A percentile compares a stretch with the other conserved stretches of the same genome.
Conservation (phyloP, 2,888 invertebrate genomes). For the Nemotelus pantherinus region DNA sequence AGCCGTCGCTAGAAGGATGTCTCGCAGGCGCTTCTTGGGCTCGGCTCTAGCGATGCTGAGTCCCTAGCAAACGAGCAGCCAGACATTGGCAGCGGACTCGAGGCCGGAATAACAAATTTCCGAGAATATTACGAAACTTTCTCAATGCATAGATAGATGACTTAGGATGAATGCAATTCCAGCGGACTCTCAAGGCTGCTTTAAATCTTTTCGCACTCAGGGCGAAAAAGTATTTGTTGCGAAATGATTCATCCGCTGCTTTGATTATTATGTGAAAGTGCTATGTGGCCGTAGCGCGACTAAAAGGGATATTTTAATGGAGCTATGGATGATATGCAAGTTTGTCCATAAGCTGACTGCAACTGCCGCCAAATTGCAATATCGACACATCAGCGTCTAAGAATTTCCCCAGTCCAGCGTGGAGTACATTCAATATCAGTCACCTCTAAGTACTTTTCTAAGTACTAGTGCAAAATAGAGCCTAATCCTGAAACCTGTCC, state of each 20-base stretch:
- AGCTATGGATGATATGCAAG: no score
- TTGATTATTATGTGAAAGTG: not conserved
- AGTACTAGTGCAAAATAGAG: not conserved
- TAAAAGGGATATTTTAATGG: not conserved
- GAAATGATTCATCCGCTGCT: not conserved
- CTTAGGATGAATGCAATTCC: not conserved
- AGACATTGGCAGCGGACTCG: not conserved
- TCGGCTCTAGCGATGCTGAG: not conserved
- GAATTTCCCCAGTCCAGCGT: no score
- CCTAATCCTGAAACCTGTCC: slow-evolving; percentile 17
- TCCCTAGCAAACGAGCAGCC: not conserved
- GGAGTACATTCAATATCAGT: no score
- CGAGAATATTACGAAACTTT: slow-evolving; percentile 47
- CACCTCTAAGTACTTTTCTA: not conserved
- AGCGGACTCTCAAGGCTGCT: not conserved
- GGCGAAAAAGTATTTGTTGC: no score
- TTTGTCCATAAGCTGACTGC: no score
- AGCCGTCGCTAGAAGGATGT: no score
- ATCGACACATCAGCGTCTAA: no score
- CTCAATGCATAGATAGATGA: slow-evolving; percentile 43
- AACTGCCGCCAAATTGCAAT: no score
- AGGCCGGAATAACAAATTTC: slow-evolving; percentile 45
- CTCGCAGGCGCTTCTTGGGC: not conserved
- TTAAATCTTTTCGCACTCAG: not conserved
- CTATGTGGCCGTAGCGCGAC: not conserved